Evolutionary conservation across 2,113 vertebrate species (phyloP), one percentile per base, ranked within the genome.

Genomic region (Gnathonemus echidnorhynchus): DNA sequence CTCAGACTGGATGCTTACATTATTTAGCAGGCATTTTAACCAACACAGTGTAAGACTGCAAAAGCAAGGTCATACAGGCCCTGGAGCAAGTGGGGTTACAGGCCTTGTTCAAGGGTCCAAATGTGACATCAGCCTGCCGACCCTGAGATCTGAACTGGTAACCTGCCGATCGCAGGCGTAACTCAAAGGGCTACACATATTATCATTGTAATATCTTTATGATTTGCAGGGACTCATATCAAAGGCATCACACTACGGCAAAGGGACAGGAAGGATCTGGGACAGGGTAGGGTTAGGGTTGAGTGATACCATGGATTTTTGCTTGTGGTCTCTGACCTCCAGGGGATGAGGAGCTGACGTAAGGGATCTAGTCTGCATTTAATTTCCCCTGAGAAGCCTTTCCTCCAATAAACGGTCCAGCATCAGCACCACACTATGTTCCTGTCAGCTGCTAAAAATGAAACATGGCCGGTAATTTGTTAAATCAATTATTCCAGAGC

Each of bases 381-480:
- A 92, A 96, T 95, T 95, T 96, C 93, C 95, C 95, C 95, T 93
- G 95, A 95, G 93, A 94, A 93, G 91, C 94, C 93, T 95, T 95
- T 94, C 94, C 94, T 95, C 93, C 93, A 74, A 89, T 89, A 45
- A 89, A 85, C 62, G 77, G 84, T 83, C 5, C 15, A 7, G 90
- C 80, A 83, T 58, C 49, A 84, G 90, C 87, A 50, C 56, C 80
- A 77, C 80, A 91, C 92, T 94, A 94, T 93, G 91, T 93, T 94
- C 94, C 92, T 94, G 94, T 95, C 95, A 95, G 92, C 94, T 94
- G 93, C 91, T 92, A 90, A 91, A 92, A 95, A 95, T 95, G 94
- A 96, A 95, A 95, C 94, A 95, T 93, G 92, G 94, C 92, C 84
- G 91, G 94, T 94, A 95, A 95, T 96, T 96, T 95, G 94, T 95